Evolutionary conservation across 2,888 invertebrate species (phyloP).

Genomic region (Oscheius sp.): DNA sequence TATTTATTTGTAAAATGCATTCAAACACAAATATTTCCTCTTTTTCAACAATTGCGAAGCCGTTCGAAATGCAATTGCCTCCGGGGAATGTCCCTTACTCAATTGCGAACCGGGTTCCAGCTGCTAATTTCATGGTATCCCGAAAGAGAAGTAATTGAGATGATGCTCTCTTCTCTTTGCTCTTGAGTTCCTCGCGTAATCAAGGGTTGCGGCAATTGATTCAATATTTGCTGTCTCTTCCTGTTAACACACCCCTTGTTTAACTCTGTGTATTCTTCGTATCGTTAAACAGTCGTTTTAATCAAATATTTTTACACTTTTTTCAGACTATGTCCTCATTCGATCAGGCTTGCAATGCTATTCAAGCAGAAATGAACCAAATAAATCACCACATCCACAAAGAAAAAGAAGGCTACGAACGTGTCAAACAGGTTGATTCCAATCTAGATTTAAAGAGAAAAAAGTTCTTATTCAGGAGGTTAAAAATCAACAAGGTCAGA

Average conservation of each 20-base stretch:
- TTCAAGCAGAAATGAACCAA: conserved; percentile 7
- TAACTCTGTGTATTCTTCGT: not conserved
- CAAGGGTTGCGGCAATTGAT: conserved; percentile 17
- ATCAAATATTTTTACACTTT: not conserved
- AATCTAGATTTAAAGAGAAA: not conserved
- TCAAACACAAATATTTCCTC: too few species aligned
- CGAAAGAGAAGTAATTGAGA: too few species aligned
- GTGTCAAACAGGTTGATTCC: conserved; percentile 15
- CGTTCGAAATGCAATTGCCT: too few species aligned
- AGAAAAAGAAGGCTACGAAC: conserved; percentile 19
- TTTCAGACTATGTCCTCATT: conserved; percentile 8
- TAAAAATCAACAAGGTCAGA: not conserved
- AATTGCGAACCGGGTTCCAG: too few species aligned
- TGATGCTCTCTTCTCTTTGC: not conserved
- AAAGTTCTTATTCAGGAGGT: not conserved
- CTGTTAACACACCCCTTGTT: conserved; percentile 7
- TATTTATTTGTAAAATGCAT: too few species aligned
- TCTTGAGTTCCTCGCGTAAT: not conserved
- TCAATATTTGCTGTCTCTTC: conserved; percentile 19
- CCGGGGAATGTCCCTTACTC: too few species aligned
- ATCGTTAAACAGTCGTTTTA: not conserved
- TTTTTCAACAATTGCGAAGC: too few species aligned
- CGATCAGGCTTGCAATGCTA: conserved; percentile 4
- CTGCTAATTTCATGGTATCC: too few species aligned
- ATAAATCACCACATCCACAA: not conserved